Conservation (phyloP, 2,797 vertebrate genomes). For the Eurystomus glaucurus region DNA sequence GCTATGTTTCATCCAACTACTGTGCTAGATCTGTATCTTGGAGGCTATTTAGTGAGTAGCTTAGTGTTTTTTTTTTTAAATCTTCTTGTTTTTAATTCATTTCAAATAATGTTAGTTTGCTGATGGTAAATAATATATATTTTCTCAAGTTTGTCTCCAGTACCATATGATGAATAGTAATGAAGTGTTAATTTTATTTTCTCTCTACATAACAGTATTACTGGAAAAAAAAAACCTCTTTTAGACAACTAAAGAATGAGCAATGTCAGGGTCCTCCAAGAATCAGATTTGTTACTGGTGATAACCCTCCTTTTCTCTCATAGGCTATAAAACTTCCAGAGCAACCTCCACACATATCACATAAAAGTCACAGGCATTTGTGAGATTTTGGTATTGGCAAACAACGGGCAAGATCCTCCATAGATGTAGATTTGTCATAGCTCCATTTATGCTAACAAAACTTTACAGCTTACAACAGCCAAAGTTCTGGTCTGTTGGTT, state of each 20-base stretch:
- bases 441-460: background rate
- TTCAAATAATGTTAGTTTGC: background rate
- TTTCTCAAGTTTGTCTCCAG: slow-evolving; percentile 7
- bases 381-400: background rate
- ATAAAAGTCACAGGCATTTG: background rate
- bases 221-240: background rate
- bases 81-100: background rate
- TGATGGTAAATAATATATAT: background rate
- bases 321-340: background rate
- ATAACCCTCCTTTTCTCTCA: background rate
- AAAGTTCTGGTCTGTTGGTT: background rate
- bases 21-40: background rate
- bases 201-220: background rate
- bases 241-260: background rate
- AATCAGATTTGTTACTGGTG: background rate
- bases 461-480: background rate
- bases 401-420: background rate
- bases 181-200: slow-evolving; percentile 34
- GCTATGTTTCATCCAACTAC: background rate
- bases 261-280: background rate
- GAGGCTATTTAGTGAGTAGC: background rate
- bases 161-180: background rate
- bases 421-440: background rate
- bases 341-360: background rate
- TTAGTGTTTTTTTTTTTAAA: background rate